These are phyloP conservation scores for Zoroaster sp. DNA, from an alignment of 53 echinoderm and acorn worm species.

Conservation along the genomic window DNA sequence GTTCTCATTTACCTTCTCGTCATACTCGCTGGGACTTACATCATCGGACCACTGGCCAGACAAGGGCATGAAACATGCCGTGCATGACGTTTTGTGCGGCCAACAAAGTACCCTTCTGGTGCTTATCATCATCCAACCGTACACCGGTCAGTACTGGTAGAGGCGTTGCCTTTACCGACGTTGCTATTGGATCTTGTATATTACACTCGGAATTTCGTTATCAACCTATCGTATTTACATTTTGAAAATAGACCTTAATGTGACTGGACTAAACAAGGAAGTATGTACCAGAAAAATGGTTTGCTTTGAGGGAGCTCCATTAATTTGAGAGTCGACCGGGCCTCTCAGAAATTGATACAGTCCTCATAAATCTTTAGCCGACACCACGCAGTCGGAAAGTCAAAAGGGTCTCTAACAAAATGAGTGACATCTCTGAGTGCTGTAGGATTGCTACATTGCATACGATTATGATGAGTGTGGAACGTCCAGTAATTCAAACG, in stretches of 20 bases:
- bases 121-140: slow-evolving; percentile 9
- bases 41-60: background rate
- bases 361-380: too few species aligned
- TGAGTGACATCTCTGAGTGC: too few species aligned
- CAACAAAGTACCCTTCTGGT: background rate
- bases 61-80: slow-evolving; percentile 16
- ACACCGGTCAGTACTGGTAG: background rate
- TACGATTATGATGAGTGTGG: too few species aligned
- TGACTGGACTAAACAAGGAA: too few species aligned
- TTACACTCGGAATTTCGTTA: background rate
- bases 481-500: too few species aligned
- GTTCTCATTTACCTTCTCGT: background rate
- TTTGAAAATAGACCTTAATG: background rate
- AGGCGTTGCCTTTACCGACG: background rate
- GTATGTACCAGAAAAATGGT: too few species aligned
- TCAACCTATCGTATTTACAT: background rate
- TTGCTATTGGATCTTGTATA: background rate
- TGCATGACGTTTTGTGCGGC: slow-evolving; percentile 15
- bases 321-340: too few species aligned
- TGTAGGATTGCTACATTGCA: too few species aligned
- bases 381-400: too few species aligned
- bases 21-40: background rate
- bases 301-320: too few species aligned
- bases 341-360: too few species aligned
- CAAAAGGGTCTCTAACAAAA: too few species aligned